Conservation (phyloP, 1,140 invertebrate genomes). For the Papilio helenus region DNA sequence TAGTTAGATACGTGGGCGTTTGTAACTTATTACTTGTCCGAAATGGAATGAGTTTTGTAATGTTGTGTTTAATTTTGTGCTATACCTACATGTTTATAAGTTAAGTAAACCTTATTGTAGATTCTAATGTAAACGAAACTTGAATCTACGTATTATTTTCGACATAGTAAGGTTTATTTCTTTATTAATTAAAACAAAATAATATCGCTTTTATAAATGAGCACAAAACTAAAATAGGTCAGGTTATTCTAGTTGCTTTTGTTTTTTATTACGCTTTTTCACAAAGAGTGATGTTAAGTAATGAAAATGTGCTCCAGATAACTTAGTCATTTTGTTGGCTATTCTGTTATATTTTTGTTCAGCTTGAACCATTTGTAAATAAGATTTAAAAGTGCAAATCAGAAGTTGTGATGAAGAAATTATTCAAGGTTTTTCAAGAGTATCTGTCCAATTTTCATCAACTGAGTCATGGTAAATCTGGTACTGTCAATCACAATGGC, state of each 20-base stretch:
- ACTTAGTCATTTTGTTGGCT: neutral
- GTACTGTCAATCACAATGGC: conserved; percentile 4
- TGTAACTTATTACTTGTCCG: conserved; percentile 5
- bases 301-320: conserved; percentile 4
- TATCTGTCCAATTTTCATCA: neutral
- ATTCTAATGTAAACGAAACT: neutral
- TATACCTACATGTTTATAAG: neutral
- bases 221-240: neutral
- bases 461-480: conserved; percentile 5
- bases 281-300: neutral
- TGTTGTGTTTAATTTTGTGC: neutral
- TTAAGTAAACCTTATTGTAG: neutral
- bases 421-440: neutral
- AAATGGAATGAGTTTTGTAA: conserved; percentile 17
- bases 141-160: no score
- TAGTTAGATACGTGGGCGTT: conserved; percentile 1
- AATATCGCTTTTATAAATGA: neutral
- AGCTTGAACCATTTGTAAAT: neutral
- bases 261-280: conserved; percentile 5
- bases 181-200: neutral
- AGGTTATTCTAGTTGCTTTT: conserved; percentile 3
- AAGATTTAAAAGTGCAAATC: neutral
- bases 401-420: neutral
- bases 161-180: neutral
- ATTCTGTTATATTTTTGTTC: neutral